These are phyloP conservation scores for Crotophaga sulcirostris DNA, from an alignment of 2,113 vertebrate species.

Conservation along the genomic window DNA sequence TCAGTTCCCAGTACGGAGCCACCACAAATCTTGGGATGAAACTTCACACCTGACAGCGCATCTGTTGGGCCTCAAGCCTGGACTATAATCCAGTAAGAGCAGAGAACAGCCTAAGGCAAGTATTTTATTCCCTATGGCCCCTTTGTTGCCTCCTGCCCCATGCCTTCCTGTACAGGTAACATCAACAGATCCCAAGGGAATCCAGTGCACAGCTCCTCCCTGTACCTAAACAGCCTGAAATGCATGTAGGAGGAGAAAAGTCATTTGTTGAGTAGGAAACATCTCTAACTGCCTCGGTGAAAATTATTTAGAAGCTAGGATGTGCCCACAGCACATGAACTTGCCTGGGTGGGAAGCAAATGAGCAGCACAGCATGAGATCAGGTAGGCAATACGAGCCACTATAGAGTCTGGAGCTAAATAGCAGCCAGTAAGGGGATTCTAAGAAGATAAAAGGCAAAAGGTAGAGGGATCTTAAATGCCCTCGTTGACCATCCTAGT, in stretches of 20 bases:
- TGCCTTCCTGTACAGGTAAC: background rate
- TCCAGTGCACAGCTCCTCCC: background rate
- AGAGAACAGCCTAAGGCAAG: background rate
- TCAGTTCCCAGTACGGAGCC: background rate
- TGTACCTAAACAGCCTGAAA: background rate
- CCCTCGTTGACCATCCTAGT: background rate
- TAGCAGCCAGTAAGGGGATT: fast-evolving
- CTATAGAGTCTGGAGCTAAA: fast-evolving
- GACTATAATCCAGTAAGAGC: background rate
- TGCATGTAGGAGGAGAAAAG: background rate
- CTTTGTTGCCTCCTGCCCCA: background rate
- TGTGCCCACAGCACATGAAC: background rate
- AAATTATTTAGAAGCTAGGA: background rate
- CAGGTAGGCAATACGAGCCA: background rate
- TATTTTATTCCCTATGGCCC: background rate
- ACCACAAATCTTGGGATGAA: background rate
- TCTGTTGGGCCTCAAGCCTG: background rate
- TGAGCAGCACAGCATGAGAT: background rate
- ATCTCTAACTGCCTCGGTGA: background rate
- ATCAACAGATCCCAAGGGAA: background rate
- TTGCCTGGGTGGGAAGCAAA: background rate
- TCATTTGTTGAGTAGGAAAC: background rate
- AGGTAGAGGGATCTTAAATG: background rate
- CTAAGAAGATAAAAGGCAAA: background rate
- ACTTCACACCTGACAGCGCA: background rate